Conservation (phyloP, 2,888 invertebrate genomes). For the Germaria angustata region DNA sequence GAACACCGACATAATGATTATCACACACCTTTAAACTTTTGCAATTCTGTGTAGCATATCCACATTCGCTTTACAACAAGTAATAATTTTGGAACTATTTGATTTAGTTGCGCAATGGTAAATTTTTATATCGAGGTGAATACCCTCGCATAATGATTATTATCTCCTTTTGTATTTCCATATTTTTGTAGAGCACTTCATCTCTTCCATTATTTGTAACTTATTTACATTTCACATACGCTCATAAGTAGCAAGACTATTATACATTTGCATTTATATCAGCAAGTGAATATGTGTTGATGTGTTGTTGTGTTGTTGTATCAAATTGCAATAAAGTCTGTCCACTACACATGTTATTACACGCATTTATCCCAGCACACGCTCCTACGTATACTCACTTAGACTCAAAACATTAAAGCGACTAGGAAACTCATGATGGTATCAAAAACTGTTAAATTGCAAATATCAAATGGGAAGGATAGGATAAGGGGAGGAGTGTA, state of each 20-base stretch:
- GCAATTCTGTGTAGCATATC: too few species aligned
- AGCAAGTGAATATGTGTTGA: neutral
- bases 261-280: slow-evolving; percentile 36
- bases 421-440: slow-evolving; percentile 25
- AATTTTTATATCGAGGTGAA: neutral
- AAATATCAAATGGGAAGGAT: neutral
- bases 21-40: too few species aligned
- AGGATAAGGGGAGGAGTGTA: neutral
- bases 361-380: slow-evolving; percentile 8
- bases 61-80: too few species aligned
- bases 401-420: slow-evolving; percentile 8
- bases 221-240: slow-evolving; percentile 60
- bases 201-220: slow-evolving; percentile 15
- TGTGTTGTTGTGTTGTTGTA: neutral
- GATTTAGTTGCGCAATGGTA: too few species aligned
- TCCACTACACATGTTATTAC: slow-evolving; percentile 66
- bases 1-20: too few species aligned
- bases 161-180: neutral
- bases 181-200: neutral
- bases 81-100: too few species aligned
- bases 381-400: neutral
- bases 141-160: neutral
- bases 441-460: neutral
- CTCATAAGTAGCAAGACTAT: slow-evolving; percentile 34
- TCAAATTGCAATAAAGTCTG: slow-evolving; percentile 59